Base-by-base conservation (phyloP, 2,113 vertebrate genomes). In the Cephalopterus ornatus region DNA sequence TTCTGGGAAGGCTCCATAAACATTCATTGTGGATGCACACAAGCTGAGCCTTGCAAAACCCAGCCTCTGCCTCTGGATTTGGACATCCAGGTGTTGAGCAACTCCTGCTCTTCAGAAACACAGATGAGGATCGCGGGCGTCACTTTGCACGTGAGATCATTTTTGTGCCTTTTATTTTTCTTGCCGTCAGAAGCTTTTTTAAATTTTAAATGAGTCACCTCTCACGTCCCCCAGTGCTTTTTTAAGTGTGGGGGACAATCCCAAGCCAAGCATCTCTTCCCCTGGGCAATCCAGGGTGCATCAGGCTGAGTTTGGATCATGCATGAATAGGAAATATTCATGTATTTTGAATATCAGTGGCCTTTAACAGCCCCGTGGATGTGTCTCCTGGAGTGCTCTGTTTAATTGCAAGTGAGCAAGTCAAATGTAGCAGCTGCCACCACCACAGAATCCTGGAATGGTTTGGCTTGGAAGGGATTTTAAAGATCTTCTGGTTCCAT, bases 71-170 rank as follows among this genome's bases (percentile, higher is more conserved):
- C 49, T 9, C 44, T 0, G 3, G 58, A 22, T 95, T 92, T 56
- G 50, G 46, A 65, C 87, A 80, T 21, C n/a, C 35, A 33, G 39
- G 19, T 22, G 50, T 91, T 92, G 65, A 72, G 95, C 61, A 97
- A 97, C 55, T 49, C 9, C 41, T 32, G 8, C 9, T 2, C 58
- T 17, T 84, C 5, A 35, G 56, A 78, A 75, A 75, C 3, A 0
- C 1, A 6, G 3, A 8, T 1, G 35, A 53, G 55, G 27, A 8
- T 11, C 7, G 23, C 7, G 1, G 67, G 37, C 6, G 4, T 16
- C 9, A 3, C 28, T 73, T 59, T 27, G 3, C 65, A 32, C 14
- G 12, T 3, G 12, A 30, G 9, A 20, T 58, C 0, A 7, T 33
- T 47, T 10, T 35, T 82, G 44, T 14, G 8, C 2, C 1, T 11